These are phyloP conservation scores for Tachina fera DNA, from an alignment of 2,888 invertebrate genomes.

Conservation along the genomic window DNA sequence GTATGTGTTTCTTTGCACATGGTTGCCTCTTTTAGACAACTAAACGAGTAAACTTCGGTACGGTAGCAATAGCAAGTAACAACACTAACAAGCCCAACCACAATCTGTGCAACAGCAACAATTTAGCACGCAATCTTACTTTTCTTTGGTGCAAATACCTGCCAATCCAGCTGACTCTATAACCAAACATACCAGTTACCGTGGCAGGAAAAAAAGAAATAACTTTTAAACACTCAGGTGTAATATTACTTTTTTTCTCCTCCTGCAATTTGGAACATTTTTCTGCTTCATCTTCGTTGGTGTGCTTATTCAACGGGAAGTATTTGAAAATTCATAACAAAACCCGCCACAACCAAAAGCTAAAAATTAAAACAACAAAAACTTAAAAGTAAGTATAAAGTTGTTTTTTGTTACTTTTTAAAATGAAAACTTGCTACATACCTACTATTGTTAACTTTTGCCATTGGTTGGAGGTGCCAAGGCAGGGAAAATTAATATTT, in stretches of 20 bases:
- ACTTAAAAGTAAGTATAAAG: slow-evolving; percentile 30
- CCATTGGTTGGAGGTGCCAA: not conserved
- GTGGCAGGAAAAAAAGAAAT: slow-evolving; percentile 27
- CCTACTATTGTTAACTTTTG: slow-evolving; percentile 12
- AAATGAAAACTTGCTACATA: not conserved
- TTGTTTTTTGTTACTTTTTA: slow-evolving; percentile 56
- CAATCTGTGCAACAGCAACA: slow-evolving; percentile 46
- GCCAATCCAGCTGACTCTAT: slow-evolving; percentile 61
- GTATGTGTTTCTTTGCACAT: slow-evolving; percentile 35
- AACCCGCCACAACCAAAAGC: slow-evolving; percentile 27
- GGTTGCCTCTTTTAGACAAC: slow-evolving; percentile 33
- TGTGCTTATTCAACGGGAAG: slow-evolving; percentile 60
- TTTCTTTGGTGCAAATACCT: slow-evolving; percentile 76
- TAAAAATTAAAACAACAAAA: slow-evolving; percentile 16
- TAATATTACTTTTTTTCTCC: slow-evolving; percentile 13
- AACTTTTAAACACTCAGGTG: slow-evolving; percentile 39
- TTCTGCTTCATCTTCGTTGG: slow-evolving; percentile 54
- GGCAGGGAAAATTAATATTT: not conserved
- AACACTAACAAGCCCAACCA: slow-evolving; percentile 25
- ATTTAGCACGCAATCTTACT: slow-evolving; percentile 59
- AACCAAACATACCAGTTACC: slow-evolving; percentile 27
- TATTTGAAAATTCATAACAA: slow-evolving; percentile 65
- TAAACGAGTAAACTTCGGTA: not conserved
- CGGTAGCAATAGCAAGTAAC: slow-evolving; percentile 25
- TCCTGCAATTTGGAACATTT: slow-evolving; percentile 48